Percentiles rank a stretch among this genome's conserved stretches.
Conservation (phyloP, 2,113 vertebrate genomes). For the Cavia aperea region DNA sequence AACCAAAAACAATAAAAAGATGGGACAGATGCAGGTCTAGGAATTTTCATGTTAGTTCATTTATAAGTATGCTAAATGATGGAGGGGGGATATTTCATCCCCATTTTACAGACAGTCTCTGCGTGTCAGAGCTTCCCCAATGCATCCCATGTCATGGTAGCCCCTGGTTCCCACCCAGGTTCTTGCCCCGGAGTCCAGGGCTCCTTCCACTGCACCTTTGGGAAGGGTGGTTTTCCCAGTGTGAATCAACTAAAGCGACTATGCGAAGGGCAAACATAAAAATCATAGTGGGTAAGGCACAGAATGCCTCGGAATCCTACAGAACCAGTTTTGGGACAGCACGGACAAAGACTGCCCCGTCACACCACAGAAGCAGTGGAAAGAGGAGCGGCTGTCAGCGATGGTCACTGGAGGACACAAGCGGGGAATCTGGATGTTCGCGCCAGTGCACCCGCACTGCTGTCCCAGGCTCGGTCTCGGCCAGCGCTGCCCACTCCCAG, state of each 20-base stretch:
- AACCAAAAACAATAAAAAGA: conserved; percentile 43
- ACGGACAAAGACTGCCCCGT: not conserved
- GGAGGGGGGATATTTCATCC: not conserved
- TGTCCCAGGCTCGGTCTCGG: not conserved
- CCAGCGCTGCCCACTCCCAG: not conserved
- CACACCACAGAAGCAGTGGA: not conserved
- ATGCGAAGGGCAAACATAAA: not conserved
- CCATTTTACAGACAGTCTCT: not conserved
- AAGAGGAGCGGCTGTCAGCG: not conserved
- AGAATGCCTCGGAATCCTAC: not conserved
- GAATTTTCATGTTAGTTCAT: not conserved
- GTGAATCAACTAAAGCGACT: not conserved
- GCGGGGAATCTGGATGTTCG: not conserved
- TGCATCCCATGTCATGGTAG: not conserved
- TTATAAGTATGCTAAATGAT: not conserved
- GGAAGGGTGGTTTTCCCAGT: not conserved
- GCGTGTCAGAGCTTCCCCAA: not conserved
- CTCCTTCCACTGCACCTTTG: not conserved
- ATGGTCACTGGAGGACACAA: not conserved
- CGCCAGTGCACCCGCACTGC: no score
- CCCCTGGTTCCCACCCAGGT: not conserved
- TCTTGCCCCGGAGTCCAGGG: not conserved
- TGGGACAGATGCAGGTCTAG: not conserved
- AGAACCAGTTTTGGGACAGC: not conserved
- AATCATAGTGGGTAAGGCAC: not conserved